Conservation (phyloP, 2,888 invertebrate genomes). For the Agrochola circellaris region DNA sequence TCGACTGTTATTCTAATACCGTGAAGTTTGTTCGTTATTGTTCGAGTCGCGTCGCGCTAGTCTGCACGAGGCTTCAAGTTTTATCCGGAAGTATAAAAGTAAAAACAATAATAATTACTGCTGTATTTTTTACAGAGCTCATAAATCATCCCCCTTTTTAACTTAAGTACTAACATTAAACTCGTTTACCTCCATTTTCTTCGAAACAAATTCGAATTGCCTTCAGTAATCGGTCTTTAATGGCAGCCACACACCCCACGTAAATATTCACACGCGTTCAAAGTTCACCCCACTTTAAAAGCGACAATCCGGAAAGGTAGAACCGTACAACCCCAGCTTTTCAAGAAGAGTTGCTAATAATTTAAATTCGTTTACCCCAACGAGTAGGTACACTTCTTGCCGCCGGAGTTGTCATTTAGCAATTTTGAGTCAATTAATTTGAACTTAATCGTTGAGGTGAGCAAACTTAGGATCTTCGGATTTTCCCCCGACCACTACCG, state of each 20-base stretch:
- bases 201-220: slow-evolving; percentile 35
- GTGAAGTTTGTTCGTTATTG: too few relatives aligned
- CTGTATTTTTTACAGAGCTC: not conserved
- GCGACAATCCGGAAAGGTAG: slow-evolving; percentile 26
- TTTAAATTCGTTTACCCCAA: slow-evolving; percentile 39
- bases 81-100: not conserved
- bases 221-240: slow-evolving; percentile 52
- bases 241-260: slow-evolving; percentile 28
- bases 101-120: not conserved
- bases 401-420: slow-evolving; percentile 41
- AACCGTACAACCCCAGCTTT: slow-evolving; percentile 11
- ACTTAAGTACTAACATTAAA: slow-evolving; percentile 34
- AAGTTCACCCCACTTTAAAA: slow-evolving; percentile 41
- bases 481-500: not conserved
- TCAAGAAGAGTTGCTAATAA: slow-evolving; percentile 41
- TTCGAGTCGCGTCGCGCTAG: too few relatives aligned
- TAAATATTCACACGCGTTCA: slow-evolving; percentile 43
- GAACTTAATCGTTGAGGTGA: slow-evolving; percentile 39
- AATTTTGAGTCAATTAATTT: slow-evolving; percentile 55
- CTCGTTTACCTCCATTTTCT: slow-evolving; percentile 28
- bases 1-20: too few relatives aligned
- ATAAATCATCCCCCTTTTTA: slow-evolving; percentile 33
- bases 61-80: not conserved
- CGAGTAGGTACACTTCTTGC: slow-evolving; percentile 32
- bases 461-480: slow-evolving; percentile 12